Base-by-base conservation (phyloP, 2,888 invertebrate species). In the Graphium colonna region DNA sequence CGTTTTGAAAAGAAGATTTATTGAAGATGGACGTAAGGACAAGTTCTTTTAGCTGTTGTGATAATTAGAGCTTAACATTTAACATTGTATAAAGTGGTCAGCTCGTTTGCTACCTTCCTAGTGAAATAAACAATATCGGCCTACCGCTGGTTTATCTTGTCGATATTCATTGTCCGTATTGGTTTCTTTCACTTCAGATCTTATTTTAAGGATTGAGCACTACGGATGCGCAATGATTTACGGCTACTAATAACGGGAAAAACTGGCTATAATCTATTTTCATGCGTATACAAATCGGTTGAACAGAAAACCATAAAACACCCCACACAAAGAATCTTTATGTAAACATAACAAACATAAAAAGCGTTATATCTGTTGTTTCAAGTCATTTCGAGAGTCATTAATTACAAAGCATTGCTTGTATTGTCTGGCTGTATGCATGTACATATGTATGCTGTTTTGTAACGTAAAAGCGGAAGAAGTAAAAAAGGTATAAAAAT, bases 241-340 rank as follows among this genome's bases (percentile, higher is more conserved):
- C 77, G 68, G 76, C 78, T 76, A 78, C 87, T 85, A 86, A 88
- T 88, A 88, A 86, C 84, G 73, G 69, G 89, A 89, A 88, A 89
- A 88, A 87, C 86, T 86, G 77, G 83, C 86, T 82, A 82, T 88
- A 87, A 89, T 85, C 89, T 89, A 89, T 89, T 89, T 87, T 71
- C 85, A 88, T 81, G 82, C 77, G 86, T 89, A 85, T 74, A 89
- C 87, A 86, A 82, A 87, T 87, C 85, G 87, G 84, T 84, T 79
- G 84, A 89, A 87, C 88, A 85, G 85, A 87, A 88, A 89, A 85
- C 88, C 79, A 79, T 89, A 86, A 89, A 89, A 88, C 84, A 78
- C 83, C 82, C 76, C 83, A 86, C 87, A 87, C 87, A 87, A 87
- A 87, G 87, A 86, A 87, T 86, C 86, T 84, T 87, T 85, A 84